phyloP scores from a whole-genome alignment of 1,140 invertebrate genomes.

The Onthophagus taurus region DNA sequence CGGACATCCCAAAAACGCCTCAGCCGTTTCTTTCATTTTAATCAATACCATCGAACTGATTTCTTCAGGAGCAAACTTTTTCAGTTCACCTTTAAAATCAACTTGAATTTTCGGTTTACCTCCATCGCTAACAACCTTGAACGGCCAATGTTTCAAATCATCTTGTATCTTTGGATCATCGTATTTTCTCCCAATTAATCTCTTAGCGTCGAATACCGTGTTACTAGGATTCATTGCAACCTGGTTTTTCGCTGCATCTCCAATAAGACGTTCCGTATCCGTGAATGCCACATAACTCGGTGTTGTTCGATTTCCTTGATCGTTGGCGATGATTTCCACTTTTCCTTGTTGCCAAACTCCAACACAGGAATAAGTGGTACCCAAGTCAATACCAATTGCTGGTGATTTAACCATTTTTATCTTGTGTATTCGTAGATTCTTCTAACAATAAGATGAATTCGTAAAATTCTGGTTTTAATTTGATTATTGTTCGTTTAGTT shows the following conservation, averaged over 20 bases:
- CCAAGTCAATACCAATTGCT: conserved; percentile 72
- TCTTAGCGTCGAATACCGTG: conserved; percentile 61
- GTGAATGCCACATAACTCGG: conserved; percentile 85
- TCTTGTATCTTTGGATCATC: conserved; percentile 59
- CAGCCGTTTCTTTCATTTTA: conserved; percentile 51
- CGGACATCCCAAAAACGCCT: conserved; percentile 43
- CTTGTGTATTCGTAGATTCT: too few relatives aligned
- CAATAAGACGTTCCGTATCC: conserved; percentile 66
- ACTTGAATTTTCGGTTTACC: conserved; percentile 55
- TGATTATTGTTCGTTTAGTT: too few relatives aligned
- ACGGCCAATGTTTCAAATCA: conserved; percentile 60
- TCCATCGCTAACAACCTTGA: conserved; percentile 51
- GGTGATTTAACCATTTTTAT: conserved; percentile 67
- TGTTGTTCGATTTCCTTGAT: conserved; percentile 87
- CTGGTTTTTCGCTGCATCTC: conserved; percentile 48
- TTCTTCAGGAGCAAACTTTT: conserved; percentile 67
- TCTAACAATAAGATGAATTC: too few relatives aligned
- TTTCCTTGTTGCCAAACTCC: conserved; percentile 78
- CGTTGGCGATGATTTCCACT: conserved; percentile 90
- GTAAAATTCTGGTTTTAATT: too few relatives aligned
- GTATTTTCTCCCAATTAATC: conserved; percentile 54
- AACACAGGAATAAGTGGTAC: conserved; percentile 73
- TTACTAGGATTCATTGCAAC: conserved; percentile 60
- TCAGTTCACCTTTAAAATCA: conserved; percentile 62
- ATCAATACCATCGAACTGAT: conserved; percentile 58